These are phyloP conservation scores for Microcebus lehilahytsara DNA, from an alignment of 2,113 vertebrate species.

Conservation along the genomic window DNA sequence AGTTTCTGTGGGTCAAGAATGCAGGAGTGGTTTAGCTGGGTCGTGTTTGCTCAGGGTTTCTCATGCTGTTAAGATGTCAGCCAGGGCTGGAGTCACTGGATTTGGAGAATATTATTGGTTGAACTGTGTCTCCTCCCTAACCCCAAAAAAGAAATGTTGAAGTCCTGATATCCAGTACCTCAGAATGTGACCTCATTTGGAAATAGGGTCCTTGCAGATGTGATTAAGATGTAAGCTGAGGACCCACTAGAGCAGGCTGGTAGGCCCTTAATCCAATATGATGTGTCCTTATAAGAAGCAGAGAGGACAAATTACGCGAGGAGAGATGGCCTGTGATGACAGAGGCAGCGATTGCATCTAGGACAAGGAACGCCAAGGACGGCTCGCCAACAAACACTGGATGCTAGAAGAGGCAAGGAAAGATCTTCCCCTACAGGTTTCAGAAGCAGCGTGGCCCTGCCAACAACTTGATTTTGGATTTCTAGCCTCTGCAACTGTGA, in stretches of 20 bases:
- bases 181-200: neutral
- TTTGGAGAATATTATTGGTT: neutral
- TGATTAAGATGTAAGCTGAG: neutral
- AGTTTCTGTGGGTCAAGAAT: neutral
- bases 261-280: neutral
- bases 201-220: neutral
- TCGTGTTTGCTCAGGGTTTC: neutral
- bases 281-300: neutral
- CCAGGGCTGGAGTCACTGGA: neutral
- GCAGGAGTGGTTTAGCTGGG: neutral
- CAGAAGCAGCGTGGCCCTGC: neutral
- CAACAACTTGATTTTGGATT: neutral
- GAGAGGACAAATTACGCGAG: neutral
- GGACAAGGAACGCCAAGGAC: neutral
- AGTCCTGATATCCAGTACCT: neutral
- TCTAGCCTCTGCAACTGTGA: neutral
- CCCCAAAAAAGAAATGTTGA: neutral
- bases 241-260: neutral
- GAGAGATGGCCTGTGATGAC: neutral
- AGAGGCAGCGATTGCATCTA: neutral
- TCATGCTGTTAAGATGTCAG: neutral
- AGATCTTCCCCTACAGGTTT: neutral
- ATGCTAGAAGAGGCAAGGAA: neutral
- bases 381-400: neutral
- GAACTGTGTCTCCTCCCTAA: neutral